Base-by-base conservation (phyloP, 1,140 invertebrate species). In the Pomacea maculata region DNA sequence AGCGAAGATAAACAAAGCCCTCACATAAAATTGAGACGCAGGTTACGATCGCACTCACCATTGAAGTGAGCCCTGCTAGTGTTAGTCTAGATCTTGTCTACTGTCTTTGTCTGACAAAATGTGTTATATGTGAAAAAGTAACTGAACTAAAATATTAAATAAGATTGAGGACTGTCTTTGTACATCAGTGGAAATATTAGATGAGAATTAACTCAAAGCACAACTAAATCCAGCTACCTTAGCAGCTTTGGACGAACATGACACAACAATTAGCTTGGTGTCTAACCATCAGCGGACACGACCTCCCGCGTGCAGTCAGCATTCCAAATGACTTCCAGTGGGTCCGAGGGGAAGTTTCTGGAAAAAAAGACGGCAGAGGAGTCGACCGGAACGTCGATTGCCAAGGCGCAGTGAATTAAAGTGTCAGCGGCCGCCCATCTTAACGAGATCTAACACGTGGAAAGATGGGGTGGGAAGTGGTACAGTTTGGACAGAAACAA, bases 401-500 rank as follows among this genome's bases (percentile, higher is more conserved):
- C 52, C 71, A 34, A 52, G 17, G 34, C 57, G 57, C 11, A 61
- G 57, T 54, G 73, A 75, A 75, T 75, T 75, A 75, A 75, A 57
- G 73, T 75, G 73, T 75, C 73, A 75, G 71, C 19, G 52, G 73
- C 11, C 11, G 34, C 71, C 54, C 57, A 52, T 75, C 71, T 57
- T 75, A 75, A 75, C 73, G 54, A 21, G 73, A 75, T 75, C 73
- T 75, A 75, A 54, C 73, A 75, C 29, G 12, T 34, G 73, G 54
- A 21, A 57, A 55, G 54, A 75, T 25, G 10, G 19, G 52, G 14
- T n/a, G 57, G 25, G 5, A 45, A 54, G 7, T 15, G 45, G 52
- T n/a, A 14, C 10, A 55, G 73, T 75, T 75, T 75, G 54, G 73
- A 52, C 17, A 14, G 71, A 52, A 21, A 73, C n/a, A 73, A 21